A percentile compares a stretch with the other conserved stretches of the same genome.
Evolutionary conservation across 2,888 invertebrate species (phyloP).

Genomic region (Watsonalla binaria): DNA sequence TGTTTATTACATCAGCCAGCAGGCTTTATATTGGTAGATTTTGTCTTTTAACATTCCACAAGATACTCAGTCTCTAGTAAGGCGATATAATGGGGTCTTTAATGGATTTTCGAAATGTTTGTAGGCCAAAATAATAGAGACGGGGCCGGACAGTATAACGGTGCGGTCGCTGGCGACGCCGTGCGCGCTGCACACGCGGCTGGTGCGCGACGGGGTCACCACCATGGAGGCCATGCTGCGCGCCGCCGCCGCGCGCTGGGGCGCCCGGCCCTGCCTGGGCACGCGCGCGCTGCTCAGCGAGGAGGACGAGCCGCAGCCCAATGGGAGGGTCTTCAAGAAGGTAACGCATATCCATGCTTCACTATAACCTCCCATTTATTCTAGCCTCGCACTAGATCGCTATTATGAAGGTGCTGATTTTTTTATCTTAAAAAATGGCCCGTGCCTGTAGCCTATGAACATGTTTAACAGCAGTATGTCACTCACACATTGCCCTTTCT

Average conservation of each 20-base stretch:
- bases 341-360: too few relatives aligned
- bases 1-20: too few relatives aligned
- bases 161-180: constrained; percentile 86
- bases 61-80: too few relatives aligned
- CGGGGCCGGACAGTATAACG: constrained; percentile 83
- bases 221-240: constrained; percentile 91
- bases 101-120: constrained; percentile 13
- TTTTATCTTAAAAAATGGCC: too few relatives aligned
- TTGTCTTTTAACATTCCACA: too few relatives aligned
- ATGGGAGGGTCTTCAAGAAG: constrained; percentile 97
- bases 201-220: constrained; percentile 87
- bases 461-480: too few relatives aligned
- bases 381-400: too few relatives aligned
- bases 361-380: too few relatives aligned
- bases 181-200: constrained; percentile 83
- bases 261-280: constrained; percentile 88
- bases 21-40: too few relatives aligned
- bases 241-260: constrained; percentile 86
- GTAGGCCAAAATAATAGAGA: constrained; percentile 84
- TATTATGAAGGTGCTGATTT: too few relatives aligned
- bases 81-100: too few relatives aligned
- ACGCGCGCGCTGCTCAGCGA: constrained; percentile 94
- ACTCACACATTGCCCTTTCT: background rate
- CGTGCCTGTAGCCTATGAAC: too few relatives aligned
- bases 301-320: constrained; percentile 95